Evolutionary conservation across 64 coral and sea anemone genomes (phyloP).

Genomic region (Montipora cactus): DNA sequence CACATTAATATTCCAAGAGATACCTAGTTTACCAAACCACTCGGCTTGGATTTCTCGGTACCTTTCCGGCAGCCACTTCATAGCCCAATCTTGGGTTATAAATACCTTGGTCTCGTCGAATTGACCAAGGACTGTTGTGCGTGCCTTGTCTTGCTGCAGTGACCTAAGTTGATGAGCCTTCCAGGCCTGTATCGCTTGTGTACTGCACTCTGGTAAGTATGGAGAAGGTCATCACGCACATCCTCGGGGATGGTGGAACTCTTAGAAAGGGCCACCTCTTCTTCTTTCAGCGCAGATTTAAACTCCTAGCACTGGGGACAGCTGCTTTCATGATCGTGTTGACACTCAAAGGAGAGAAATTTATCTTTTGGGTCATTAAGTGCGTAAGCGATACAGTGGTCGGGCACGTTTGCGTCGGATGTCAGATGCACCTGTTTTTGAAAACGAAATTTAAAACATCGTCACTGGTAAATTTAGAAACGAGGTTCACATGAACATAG

Average conservation of each 20-base stretch:
- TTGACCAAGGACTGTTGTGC: background rate
- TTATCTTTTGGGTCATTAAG: slow-evolving; percentile 40
- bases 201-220: slow-evolving; percentile 11
- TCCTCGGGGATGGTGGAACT: background rate
- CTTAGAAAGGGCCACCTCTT: background rate
- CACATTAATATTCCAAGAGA: background rate
- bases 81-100: background rate
- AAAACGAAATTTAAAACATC: background rate
- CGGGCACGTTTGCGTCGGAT: background rate
- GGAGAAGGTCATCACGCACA: background rate
- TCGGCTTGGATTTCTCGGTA: background rate
- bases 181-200: slow-evolving; percentile 2
- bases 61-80: background rate
- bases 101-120: background rate
- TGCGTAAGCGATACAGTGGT: slow-evolving; percentile 4
- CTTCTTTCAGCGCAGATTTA: too few species aligned
- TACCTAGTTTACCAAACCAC: slow-evolving; percentile 3
- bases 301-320: too few species aligned
- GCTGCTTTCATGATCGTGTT: too few species aligned
- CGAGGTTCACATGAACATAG: slow-evolving; percentile 5
- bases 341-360: background rate
- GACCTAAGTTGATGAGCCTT: slow-evolving; percentile 10
- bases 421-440: background rate
- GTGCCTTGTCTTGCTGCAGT: background rate
- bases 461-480: background rate